Evolutionary conservation across 2,797 vertebrate genomes (phyloP).

Genomic region (Sylvia borin): DNA sequence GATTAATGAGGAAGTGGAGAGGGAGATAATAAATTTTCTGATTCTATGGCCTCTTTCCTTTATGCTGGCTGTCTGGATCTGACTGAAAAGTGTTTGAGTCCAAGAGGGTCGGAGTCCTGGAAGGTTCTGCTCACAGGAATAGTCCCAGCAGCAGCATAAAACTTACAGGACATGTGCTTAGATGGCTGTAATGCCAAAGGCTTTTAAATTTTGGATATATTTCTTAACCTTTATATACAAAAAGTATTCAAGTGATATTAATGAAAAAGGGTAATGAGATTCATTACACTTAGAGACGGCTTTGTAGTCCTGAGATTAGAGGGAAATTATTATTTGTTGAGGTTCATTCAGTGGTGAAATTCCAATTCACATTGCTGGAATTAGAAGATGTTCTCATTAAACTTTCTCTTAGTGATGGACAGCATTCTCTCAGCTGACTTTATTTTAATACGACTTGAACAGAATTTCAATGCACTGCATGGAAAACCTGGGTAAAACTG

Average conservation of each 20-base stretch:
- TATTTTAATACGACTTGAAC: neutral
- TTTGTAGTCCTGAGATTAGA: neutral
- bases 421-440: neutral
- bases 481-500: neutral
- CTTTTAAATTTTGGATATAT: neutral
- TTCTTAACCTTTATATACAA: neutral
- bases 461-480: neutral
- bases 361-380: constrained; percentile 24
- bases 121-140: neutral
- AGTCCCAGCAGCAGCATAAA: neutral
- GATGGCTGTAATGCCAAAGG: neutral
- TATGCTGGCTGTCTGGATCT: neutral
- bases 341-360: constrained; percentile 32
- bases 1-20: neutral
- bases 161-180: rapidly evolving
- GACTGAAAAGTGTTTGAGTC: neutral
- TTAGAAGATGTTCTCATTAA: neutral
- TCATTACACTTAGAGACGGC: neutral
- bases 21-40: neutral
- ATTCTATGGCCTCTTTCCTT: neutral
- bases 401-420: neutral
- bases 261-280: constrained; percentile 30
- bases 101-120: neutral
- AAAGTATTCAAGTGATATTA: neutral
- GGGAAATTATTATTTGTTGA: neutral